Percentiles rank a stretch among this genome's conserved stretches.
Conservation (phyloP, 2,797 vertebrate genomes). For the Protosalanx chinensis region DNA sequence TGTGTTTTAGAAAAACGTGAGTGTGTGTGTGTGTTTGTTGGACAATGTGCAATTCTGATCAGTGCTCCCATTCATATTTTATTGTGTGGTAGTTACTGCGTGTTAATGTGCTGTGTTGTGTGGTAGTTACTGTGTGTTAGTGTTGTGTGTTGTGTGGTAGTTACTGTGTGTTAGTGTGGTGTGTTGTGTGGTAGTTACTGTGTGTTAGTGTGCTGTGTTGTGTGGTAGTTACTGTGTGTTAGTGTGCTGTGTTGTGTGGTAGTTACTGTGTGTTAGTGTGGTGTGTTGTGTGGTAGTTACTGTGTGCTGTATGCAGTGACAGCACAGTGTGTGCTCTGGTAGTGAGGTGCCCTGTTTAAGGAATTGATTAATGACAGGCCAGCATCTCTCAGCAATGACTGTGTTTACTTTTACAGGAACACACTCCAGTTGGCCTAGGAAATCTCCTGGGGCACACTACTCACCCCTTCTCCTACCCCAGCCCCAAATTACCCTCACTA, state of each 20-base stretch:
- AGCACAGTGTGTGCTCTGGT: constrained; percentile 43
- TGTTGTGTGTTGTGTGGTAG: no score
- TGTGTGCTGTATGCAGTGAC: constrained; percentile 13
- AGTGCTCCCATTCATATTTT: neutral
- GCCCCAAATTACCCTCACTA: constrained; percentile 68
- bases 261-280: neutral
- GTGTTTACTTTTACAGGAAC: constrained; percentile 66
- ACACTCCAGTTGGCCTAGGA: constrained; percentile 61
- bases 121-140: neutral
- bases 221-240: neutral
- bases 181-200: no score
- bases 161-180: no score
- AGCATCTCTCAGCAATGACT: constrained; percentile 61
- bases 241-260: constrained; percentile 50
- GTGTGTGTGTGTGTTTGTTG: no score
- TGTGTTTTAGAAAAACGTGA: neutral
- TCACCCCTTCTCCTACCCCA: constrained; percentile 41
- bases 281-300: no score
- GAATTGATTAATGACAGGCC: constrained; percentile 70
- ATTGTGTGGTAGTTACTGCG: constrained; percentile 48
- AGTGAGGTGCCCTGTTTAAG: constrained; percentile 70
- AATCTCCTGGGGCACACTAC: constrained; percentile 50
- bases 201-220: neutral
- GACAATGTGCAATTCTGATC: no score
- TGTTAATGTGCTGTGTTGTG: neutral